Base-by-base conservation (phyloP, 2,888 invertebrate species). In the Charanyca ferruginea region DNA sequence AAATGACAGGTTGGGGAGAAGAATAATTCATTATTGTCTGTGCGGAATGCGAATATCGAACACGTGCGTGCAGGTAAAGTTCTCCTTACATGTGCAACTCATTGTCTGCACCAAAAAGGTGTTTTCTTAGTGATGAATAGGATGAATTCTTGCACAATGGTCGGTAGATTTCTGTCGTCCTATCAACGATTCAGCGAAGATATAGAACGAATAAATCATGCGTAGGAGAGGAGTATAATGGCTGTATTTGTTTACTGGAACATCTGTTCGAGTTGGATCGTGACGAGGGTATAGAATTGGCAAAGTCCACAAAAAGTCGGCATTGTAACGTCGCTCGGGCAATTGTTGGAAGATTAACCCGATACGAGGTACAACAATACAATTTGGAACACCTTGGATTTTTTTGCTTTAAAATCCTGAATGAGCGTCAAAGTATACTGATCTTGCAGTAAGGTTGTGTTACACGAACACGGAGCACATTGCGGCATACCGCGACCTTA, bases 11-110 rank as follows among this genome's bases (percentile, higher is more conserved):
- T 83, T 70, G 53, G 63, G 64, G 72, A 85, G 72, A 69, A 52
- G 83, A 80, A 81, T 77, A 80, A 81, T 81, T 87, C 87, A 87
- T 88, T 87, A 88, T 88, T 89, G 86, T 88, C 83, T 81, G 87
- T 73, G 76, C 73, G 80, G 89, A 91, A 92, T 91, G 91, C 90
- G 92, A 93, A 93, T 89, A 84, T 87, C 83, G 91, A 93, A 94
- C 95, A 95, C 95, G 95, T 95, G 95, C 94, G 93, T 90, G 91
- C 94, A 95, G 95, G 95, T 95, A 95, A 89, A 89, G 73, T 78
- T 80, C 79, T 90, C 22, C 85, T 55, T 60, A 91, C 94, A 94
- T 94, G 95, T 95, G 94, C 93, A 94, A 89, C 84, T 83, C 85
- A 93, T 94, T 94, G 94, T 94, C 83, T 87, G 72, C 79, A 76